These are phyloP conservation scores for Picathartes gymnocephalus DNA, from an alignment of 2,113 vertebrate genomes.

Conservation along the genomic window DNA sequence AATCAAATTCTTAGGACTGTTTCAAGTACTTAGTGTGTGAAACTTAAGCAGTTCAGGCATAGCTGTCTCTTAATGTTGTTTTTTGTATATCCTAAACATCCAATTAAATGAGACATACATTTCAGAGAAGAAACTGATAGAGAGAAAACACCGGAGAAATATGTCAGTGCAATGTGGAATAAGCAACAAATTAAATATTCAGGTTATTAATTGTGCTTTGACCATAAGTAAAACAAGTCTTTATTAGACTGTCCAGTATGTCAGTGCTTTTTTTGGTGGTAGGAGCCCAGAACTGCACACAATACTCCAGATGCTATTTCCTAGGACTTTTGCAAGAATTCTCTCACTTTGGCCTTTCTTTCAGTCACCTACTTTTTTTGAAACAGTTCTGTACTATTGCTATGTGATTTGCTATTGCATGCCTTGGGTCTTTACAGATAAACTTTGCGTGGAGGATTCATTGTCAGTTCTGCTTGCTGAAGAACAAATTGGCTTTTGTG, in stretches of 20 bases:
- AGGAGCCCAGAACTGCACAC: neutral
- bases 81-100: neutral
- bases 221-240: neutral
- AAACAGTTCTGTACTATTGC: neutral
- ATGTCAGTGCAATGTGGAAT: neutral
- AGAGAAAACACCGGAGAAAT: neutral
- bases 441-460: neutral
- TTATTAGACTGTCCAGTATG: neutral
- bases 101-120: neutral
- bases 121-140: neutral
- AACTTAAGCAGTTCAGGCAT: neutral
- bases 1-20: neutral
- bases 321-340: neutral
- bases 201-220: neutral
- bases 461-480: neutral
- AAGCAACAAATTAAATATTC: neutral
- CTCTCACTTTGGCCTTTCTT: neutral
- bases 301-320: neutral
- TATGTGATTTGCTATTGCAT: neutral
- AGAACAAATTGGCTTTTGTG: neutral
- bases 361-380: neutral
- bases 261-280: neutral
- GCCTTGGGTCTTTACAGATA: neutral
- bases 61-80: neutral
- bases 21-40: neutral